Base-by-base conservation (phyloP, 2,797 vertebrate species). In the Psittacula derbiana region DNA sequence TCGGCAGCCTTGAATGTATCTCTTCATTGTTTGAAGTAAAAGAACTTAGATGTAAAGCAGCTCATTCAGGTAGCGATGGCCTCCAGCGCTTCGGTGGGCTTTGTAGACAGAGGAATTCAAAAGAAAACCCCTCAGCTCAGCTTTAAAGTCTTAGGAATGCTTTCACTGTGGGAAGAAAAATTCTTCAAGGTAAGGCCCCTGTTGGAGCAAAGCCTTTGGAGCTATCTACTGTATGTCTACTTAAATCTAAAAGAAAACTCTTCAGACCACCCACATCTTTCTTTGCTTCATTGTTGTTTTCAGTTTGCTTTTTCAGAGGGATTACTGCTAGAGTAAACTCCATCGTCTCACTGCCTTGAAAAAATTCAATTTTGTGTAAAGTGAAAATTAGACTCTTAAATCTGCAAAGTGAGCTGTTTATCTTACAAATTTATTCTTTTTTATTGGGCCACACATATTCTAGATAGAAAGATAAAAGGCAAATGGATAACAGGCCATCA, bases 351-450 rank as follows among this genome's bases (percentile, higher is more conserved):
- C 93, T 97, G 96, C 96, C 96, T 96, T 93, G 95, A 95, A 94
- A 93, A 95, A 92, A 96, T 87, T 93, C 88, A 95, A 95, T 97
- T 97, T 97, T 97, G 96, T 92, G 95, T 97, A 96, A 97, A 98
- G 97, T 95, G 97, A 97, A 98, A 98, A 98, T 97, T 97, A 97
- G 98, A 95, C 97, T 97, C 97, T 98, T 98, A 98, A 98, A 98
- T 98, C 97, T 98, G 97, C 97, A 97, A 97, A 97, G 97, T 71
- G 97, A 97, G 97, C 97, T 98, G 97, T 98, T 98, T 98, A 97
- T 98, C 97, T 98, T 98, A 97, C 95, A 98, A 98, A 98, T 97
- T 97, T 98, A 97, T 98, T 97, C 98, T 97, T 97, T 96, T 98
- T 98, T 97, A 97, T 97, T 97, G 98, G 98, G 97, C 98, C 98